Base-by-base conservation (phyloP, 2,888 invertebrate species). In the Philereme vetulata region DNA sequence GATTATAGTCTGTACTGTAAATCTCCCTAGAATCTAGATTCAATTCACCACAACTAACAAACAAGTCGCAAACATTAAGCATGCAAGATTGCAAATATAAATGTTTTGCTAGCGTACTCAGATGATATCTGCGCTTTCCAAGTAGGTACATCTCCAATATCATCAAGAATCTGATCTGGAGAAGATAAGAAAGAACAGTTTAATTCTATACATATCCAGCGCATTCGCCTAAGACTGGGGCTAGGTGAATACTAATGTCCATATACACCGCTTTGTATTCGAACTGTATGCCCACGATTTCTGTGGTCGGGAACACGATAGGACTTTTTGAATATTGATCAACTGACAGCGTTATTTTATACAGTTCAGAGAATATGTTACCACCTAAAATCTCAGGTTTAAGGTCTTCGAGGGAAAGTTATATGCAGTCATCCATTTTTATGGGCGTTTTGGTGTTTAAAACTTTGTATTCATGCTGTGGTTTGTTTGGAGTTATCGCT, bases 311-410 rank as follows among this genome's bases (percentile, higher is more conserved):
- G 81, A 77, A 84, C 77, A 75, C 70, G 82, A 75, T 74, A 75
- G 77, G 77, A 76, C 84, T 77, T 84, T 62, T 86, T 84, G 89
- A 88, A 91, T 91, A 90, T 88, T 90, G 88, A 91, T 89, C 80
- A 82, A 67, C 65, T 51, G 52, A 56, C 70, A 65, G 63, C 64
- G 68, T 72, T 72, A 72, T 74, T 71, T 73, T 74, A 70, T 71
- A 66, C 72, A 68, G 64, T 65, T 69, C 67, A 65, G 66, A 71
- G 70, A 68, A 72, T 68, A 75, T 72, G 70, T 79, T 64, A 69
- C 67, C 71, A 69, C 68, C 68, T 71, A 75, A 78, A 80, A 71
- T 72, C 71, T 62, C 65, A 55, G 72, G 49, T 62, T 40, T 55
- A n/a, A 40, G 47, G 57, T 54, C 76, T 77, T 73, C 75, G 75